Evolutionary conservation across 2,797 vertebrate species (phyloP).

Genomic region (Onychomys leucogaster): DNA sequence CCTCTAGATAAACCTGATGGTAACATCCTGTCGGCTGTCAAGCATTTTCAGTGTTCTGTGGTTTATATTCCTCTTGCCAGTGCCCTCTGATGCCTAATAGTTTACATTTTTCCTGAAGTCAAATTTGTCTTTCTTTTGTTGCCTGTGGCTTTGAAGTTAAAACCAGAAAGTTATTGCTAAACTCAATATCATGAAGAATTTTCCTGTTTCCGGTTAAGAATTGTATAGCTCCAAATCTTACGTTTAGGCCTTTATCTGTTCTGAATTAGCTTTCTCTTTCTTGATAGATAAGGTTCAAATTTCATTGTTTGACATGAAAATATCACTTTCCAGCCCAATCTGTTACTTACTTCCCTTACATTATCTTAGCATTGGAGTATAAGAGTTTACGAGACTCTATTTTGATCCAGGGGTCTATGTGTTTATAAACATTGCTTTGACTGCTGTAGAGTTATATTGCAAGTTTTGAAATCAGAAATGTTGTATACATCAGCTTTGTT

Average conservation of each 20-base stretch:
- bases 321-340: background rate
- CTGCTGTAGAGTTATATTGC: background rate
- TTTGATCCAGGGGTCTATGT: background rate
- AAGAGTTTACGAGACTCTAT: background rate
- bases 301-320: background rate
- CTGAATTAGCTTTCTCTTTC: background rate
- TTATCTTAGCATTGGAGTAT: background rate
- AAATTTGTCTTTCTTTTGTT: background rate
- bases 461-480: conserved; percentile 11
- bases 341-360: background rate
- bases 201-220: background rate
- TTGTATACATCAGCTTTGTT: background rate
- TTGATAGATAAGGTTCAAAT: background rate
- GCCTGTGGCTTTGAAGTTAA: background rate
- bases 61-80: background rate
- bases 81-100: background rate
- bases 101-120: background rate
- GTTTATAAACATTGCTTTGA: background rate
- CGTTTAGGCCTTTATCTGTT: background rate
- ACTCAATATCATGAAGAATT: conserved; percentile 6
- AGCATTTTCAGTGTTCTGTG: background rate
- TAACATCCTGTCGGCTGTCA: background rate
- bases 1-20: background rate
- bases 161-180: background rate
- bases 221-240: background rate